Conservation (phyloP, 2,113 vertebrate genomes). For the Stigmatopora argus region DNA sequence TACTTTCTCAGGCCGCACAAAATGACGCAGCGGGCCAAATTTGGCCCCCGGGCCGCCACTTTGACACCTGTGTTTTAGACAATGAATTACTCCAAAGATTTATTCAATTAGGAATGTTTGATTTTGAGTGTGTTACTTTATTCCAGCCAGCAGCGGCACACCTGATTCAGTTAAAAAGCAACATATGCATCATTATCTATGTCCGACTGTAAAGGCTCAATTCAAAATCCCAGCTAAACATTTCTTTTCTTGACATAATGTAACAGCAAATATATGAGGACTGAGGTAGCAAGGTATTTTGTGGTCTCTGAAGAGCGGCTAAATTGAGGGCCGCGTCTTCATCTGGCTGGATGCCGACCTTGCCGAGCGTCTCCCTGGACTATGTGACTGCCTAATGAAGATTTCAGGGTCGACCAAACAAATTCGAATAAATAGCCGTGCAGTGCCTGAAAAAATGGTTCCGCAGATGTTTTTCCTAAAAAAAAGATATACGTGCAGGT, state of each 20-base stretch:
- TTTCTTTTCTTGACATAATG: neutral
- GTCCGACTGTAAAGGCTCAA: neutral
- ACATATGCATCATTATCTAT: neutral
- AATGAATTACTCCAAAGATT: slow-evolving; percentile 19
- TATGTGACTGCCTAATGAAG: slow-evolving; percentile 64
- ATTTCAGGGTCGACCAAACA: slow-evolving; percentile 68
- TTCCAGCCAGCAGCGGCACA: neutral
- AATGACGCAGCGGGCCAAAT: too few species aligned
- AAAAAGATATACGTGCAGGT: neutral
- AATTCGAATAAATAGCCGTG: slow-evolving; percentile 67
- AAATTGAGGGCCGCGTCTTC: slow-evolving; percentile 49
- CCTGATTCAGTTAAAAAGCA: neutral
- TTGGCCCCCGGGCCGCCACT: too few species aligned
- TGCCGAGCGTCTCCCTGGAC: slow-evolving; percentile 45
- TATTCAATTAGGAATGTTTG: too few species aligned
- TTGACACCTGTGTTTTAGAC: too few species aligned
- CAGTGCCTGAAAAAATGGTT: slow-evolving; percentile 57
- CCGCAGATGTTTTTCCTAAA: slow-evolving; percentile 13
- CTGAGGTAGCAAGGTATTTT: neutral
- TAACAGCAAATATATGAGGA: neutral
- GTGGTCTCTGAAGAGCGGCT: slow-evolving; percentile 45
- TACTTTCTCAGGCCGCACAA: too few species aligned
- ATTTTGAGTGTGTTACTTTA: neutral
- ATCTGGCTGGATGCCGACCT: slow-evolving; percentile 56
- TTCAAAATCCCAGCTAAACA: neutral